These are phyloP conservation scores for Pardalotus punctatus DNA, from an alignment of 2,113 vertebrate genomes.

Conservation along the genomic window DNA sequence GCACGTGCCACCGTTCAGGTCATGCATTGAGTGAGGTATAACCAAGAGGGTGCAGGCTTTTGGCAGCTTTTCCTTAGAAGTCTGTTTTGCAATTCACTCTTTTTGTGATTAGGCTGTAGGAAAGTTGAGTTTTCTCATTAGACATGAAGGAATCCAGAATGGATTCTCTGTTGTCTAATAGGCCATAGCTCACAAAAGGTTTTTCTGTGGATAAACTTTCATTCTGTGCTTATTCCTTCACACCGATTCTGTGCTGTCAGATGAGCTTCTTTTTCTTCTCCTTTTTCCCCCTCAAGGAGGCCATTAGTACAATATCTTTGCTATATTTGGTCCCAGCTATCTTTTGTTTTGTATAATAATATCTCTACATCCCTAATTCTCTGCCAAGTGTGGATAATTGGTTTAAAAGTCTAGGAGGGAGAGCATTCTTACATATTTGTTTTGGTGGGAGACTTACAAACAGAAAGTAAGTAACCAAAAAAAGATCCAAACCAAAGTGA, in stretches of 20 bases:
- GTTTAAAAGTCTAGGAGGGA: background rate
- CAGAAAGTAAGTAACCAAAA: background rate
- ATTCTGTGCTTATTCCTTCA: background rate
- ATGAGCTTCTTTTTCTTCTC: background rate
- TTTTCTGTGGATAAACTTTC: background rate
- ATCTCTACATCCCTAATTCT: background rate
- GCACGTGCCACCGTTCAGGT: background rate
- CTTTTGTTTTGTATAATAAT: background rate
- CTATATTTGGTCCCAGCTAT: background rate
- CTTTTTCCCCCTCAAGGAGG: background rate
- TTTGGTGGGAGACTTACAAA: background rate
- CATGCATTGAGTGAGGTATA: fast-evolving
- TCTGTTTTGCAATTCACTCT: background rate
- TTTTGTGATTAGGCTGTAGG: fast-evolving
- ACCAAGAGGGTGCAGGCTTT: background rate
- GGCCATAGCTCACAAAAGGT: background rate
- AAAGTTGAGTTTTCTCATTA: background rate
- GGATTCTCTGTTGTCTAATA: background rate
- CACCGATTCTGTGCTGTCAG: background rate
- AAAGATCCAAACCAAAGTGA: background rate
- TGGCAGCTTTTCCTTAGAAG: background rate
- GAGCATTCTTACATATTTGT: background rate
- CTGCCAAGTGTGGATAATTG: background rate
- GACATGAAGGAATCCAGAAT: background rate
- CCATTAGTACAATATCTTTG: background rate